Conservation (phyloP, 2,888 invertebrate genomes). For the Fragum fragum region DNA sequence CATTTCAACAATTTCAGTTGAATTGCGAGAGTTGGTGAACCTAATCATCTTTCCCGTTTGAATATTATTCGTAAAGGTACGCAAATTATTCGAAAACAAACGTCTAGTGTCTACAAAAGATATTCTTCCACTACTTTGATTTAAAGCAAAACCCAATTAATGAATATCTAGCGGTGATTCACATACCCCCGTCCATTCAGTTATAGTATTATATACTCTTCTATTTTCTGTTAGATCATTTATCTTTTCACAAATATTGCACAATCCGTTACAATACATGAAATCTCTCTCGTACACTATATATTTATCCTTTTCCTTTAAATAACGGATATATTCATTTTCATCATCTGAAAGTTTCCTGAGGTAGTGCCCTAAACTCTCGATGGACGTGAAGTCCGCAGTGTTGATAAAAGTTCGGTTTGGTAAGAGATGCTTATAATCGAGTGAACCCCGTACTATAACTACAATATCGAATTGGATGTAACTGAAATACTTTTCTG, state of each 20-base stretch:
- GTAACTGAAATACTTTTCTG: constrained; percentile 72
- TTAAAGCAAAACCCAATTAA: no score
- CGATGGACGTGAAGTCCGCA: constrained; percentile 74
- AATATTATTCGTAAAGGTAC: no score
- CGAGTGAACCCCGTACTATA: constrained; percentile 78
- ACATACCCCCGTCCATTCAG: constrained; percentile 35
- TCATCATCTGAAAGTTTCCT: constrained; percentile 36
- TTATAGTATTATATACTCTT: constrained; percentile 32
- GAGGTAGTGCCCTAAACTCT: constrained; percentile 49
- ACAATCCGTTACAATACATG: constrained; percentile 30
- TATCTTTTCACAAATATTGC: constrained; percentile 50
- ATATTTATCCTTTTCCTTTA: constrained; percentile 46
- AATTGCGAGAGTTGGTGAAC: no score
- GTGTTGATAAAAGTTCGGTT: constrained; percentile 82
- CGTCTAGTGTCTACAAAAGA: no score
- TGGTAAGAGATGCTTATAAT: constrained; percentile 80
- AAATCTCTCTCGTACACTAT: neutral
- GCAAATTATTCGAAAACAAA: no score
- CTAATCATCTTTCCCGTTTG: no score
- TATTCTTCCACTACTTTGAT: no score
- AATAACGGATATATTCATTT: constrained; percentile 34
- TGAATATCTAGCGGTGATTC: constrained; percentile 20
- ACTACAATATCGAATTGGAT: constrained; percentile 37
- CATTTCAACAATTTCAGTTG: no score
- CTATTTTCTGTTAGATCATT: constrained; percentile 48